Conservation (phyloP, 2,797 vertebrate genomes). For the Protosalanx chinensis region DNA sequence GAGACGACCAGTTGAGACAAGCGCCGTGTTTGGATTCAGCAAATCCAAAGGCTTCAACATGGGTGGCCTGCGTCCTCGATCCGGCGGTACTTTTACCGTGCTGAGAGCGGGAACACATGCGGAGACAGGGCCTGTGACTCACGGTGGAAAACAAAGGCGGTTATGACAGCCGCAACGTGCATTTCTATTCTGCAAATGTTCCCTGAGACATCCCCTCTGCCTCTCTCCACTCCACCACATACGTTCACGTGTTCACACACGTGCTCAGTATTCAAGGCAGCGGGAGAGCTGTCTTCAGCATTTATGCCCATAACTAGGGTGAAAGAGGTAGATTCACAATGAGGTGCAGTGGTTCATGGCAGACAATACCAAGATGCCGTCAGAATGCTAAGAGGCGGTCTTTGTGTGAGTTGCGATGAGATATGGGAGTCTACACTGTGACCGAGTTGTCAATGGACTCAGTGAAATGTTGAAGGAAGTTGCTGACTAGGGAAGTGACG, state of each 20-base stretch:
- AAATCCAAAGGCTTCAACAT: constrained; percentile 21
- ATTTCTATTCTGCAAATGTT: constrained; percentile 59
- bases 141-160: constrained; percentile 56
- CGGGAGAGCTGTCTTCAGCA: constrained; percentile 57
- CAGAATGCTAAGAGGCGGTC: constrained; percentile 37
- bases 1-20: too few relatives aligned
- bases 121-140: constrained; percentile 38
- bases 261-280: constrained; percentile 56
- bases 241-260: constrained; percentile 44
- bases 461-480: constrained; percentile 35
- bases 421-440: constrained; percentile 41
- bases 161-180: constrained; percentile 52
- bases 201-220: constrained; percentile 37
- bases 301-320: constrained; percentile 66
- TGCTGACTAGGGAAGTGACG: constrained; percentile 33
- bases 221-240: constrained; percentile 42
- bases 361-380: constrained; percentile 49
- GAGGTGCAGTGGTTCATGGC: constrained; percentile 60
- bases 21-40: constrained; percentile 13
- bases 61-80: constrained; percentile 21
- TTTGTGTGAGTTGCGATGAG: constrained; percentile 44
- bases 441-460: constrained; percentile 43
- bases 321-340: constrained; percentile 64
- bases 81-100: constrained; percentile 28
- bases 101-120: constrained; percentile 32